Base-by-base conservation (phyloP, 2,797 vertebrate species). In the Emys orbicularis region DNA sequence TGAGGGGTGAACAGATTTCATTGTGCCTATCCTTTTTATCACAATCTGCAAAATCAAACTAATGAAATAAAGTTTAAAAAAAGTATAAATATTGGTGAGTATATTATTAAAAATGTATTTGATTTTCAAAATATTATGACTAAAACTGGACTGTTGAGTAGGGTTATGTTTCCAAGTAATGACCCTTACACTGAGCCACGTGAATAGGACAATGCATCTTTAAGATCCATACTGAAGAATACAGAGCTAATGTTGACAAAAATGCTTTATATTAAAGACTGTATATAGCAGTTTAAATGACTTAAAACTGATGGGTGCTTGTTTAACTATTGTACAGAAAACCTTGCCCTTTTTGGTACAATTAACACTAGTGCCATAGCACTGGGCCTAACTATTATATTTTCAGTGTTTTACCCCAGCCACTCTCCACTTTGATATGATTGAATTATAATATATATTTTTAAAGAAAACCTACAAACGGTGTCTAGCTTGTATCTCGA, bases 181-280 rank as follows among this genome's bases (percentile, higher is more conserved):
- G 79, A 90, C 74, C 56, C 49, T 88, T 84, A 81, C 27, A 81
- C 44, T 0, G 37, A 72, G 21, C n/a, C 19, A 72, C 68, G 6
- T 37, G 37, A 23, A 81, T 72, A 84, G 19, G 29, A 54, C 81
- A 82, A 72, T 9, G 53, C 89, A 81, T 89, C 77, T 91, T 93
- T 81, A 9, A 95, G 94, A 83, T 93, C 96, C 84, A 92, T 77
- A 94, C n/a, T 87, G 86, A 97, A 86, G 85, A 87, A 89, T 92
- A 91, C 54, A 92, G 54, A 96, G 72, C 57, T 92, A 91, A 87
- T 95, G 94, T 94, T 90, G 68, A 92, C 82, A 93, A 87, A 90
- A 97, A 91, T 91, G 41, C 84, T 96, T 97, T 98, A 95, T 93
- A 91, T 98, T 97, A 92, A 88, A 84, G 57, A 92, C 96, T 96